Evolutionary conservation across 2,113 vertebrate species (phyloP).

Genomic region (Phrynosoma platyrhinos): DNA sequence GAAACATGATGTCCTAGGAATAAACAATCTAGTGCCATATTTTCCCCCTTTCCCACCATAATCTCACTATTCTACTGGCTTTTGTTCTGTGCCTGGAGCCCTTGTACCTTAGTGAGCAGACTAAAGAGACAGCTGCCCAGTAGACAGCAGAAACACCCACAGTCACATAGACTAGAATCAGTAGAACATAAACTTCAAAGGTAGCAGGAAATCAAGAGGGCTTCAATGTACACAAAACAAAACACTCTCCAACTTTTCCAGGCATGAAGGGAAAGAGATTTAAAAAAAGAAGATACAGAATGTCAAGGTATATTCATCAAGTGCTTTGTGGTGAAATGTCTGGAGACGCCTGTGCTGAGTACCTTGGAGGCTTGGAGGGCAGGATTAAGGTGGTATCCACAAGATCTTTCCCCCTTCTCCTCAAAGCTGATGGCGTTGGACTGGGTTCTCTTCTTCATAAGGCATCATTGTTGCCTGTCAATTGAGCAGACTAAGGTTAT

Average conservation of each 20-base stretch:
- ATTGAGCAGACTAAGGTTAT: background rate
- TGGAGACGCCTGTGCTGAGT: constrained; percentile 19
- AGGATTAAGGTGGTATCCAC: constrained; percentile 62
- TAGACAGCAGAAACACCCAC: rapidly evolving
- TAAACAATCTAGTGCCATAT: background rate
- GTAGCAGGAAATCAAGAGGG: rapidly evolving
- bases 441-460: constrained; percentile 46
- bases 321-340: too few species aligned
- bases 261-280: background rate
- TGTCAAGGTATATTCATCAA: background rate
- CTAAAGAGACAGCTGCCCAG: background rate
- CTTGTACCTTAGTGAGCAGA: background rate
- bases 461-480: constrained; percentile 51
- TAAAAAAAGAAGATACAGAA: background rate
- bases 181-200: rapidly evolving
- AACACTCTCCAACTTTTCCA: background rate
- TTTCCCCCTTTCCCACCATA: background rate
- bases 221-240: background rate
- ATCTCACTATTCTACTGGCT: background rate
- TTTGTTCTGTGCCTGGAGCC: background rate
- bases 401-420: constrained; percentile 39
- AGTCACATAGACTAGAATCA: too few species aligned
- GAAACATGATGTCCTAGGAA: too few species aligned
- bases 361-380: constrained; percentile 76
- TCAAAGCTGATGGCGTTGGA: constrained; percentile 57